Base-by-base conservation (phyloP, 2,113 vertebrate genomes). In the Thalassoma bifasciatum region DNA sequence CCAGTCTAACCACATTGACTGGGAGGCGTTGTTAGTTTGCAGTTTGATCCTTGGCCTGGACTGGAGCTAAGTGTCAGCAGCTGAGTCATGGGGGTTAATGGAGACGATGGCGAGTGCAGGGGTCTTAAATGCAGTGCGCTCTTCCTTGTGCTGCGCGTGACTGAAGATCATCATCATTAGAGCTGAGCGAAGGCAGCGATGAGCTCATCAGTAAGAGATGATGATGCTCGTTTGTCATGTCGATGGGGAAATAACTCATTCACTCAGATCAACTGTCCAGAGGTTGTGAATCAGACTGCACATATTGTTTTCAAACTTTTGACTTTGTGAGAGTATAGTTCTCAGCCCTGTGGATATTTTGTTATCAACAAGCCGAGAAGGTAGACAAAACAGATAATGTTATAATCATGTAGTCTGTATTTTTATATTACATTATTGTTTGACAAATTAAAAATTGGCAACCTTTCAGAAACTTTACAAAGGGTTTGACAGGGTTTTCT, bases 41-140 rank as follows among this genome's bases (percentile, higher is more conserved):
- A 44, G 79, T 90, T 87, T 91, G 82, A 92, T 89, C 30, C 57
- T 81, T 58, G 66, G 51, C 78, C 71, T 34, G 36, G 66, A 69
- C 10, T 23, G 53, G 72, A 62, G 78, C 72, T 44, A 40, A 30
- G 70, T 81, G 87, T 89, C 81, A 81, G 70, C 85, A 52, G 75
- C 81, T 91, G 88, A 92, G 84, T 91, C 88, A 89, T n/a, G 34
- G 79, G 77, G 89, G 87, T 92, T 87, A 90, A 89, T 86, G 79
- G 87, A 76, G 76, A 81, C 51, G 64, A 52, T 36, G 62, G 59
- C 4, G 47, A 82, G 74, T 52, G 51, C 75, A 62, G 38, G 63
- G 79, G 82, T 74, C 78, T 77, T 63, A 24, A 75, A 76, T 10
- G 69, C 58, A 42, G 49, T 11, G 14, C 12, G 8, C 66, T 74